Evolutionary conservation across 2,113 vertebrate genomes (phyloP), one percentile per base, ranked within the genome.

Genomic region (Silurus glanis): DNA sequence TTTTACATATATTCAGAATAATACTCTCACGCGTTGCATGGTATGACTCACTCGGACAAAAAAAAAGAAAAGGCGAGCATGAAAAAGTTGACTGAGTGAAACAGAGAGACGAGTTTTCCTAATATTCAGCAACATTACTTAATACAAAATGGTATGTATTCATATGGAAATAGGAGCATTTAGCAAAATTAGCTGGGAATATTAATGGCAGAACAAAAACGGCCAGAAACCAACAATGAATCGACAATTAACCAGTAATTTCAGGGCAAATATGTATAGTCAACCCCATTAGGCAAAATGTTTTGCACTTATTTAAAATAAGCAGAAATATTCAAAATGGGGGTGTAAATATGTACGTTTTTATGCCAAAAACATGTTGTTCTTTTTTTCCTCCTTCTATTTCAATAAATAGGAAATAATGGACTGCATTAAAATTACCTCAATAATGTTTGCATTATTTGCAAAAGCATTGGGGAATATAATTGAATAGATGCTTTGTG

Each of bases 381-480:
- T 61, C 37, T n/a, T 58, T 49, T 75, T n/a, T 53, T 16, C 12
- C 28, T n/a, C 13, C 3, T 9, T 67, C 6, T 25, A 12, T 51
- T 13, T 28, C 17, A 37, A 28, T 56, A 37, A 56, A 72, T 80
- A 79, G 64, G 45, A 72, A 81, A 69, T 83, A 71, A 88, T 83
- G 85, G 67, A 66, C 37, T 75, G 81, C 86, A 89, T 89, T 88
- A 83, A 88, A 86, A 89, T 84, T 75, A 76, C 85, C 64, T 67
- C 79, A 80, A 80, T 89, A 87, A 86, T 88, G 85, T 89, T 85
- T 88, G 87, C 85, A 89, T 88, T 87, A 85, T 84, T 75, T 86
- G 84, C 74, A 84, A 84, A 88, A 86, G 82, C 74, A 61, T 64
- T 78, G 14, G 53, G 84, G 56, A 83, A 89, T 86, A 86, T 88